These are phyloP conservation scores for Prietella phreatophila DNA, from an alignment of 2,113 vertebrate genomes.

Conservation along the genomic window DNA sequence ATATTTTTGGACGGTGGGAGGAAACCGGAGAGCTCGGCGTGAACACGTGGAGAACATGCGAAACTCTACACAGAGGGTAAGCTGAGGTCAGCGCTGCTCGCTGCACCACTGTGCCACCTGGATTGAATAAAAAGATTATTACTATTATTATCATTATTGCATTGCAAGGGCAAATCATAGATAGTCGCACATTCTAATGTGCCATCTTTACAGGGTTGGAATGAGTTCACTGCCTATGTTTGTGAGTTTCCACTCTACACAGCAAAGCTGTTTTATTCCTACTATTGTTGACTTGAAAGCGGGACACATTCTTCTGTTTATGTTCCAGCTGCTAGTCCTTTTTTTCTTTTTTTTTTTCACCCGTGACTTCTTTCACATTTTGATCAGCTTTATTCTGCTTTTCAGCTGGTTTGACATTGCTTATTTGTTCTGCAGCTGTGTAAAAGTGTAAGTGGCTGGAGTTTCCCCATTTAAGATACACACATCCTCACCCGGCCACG, in stretches of 20 bases:
- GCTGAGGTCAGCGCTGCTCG: background rate
- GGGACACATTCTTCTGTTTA: background rate
- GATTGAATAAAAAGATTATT: background rate
- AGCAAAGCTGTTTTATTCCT: conserved; percentile 4
- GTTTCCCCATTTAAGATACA: conserved; percentile 48
- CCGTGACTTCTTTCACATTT: conserved; percentile 17
- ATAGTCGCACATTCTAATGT: background rate
- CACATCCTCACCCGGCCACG: conserved; percentile 40
- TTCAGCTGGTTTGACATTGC: conserved; percentile 18
- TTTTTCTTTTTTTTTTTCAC: background rate
- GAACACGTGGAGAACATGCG: background rate
- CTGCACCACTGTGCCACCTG: background rate
- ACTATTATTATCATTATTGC: background rate
- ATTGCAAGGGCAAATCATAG: background rate
- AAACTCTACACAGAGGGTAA: background rate
- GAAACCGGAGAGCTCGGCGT: background rate
- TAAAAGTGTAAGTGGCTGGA: conserved; percentile 45
- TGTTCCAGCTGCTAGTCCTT: background rate
- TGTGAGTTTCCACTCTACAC: background rate
- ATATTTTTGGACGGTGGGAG: background rate
- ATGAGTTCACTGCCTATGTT: background rate
- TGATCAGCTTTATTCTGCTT: conserved; percentile 24
- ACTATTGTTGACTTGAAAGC: background rate
- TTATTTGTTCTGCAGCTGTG: conserved; percentile 26
- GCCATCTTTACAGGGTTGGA: background rate